A percentile compares a stretch with the other conserved stretches of the same genome.
Conservation (phyloP, 2,113 vertebrate genomes). For the Pituophis catenifer region DNA sequence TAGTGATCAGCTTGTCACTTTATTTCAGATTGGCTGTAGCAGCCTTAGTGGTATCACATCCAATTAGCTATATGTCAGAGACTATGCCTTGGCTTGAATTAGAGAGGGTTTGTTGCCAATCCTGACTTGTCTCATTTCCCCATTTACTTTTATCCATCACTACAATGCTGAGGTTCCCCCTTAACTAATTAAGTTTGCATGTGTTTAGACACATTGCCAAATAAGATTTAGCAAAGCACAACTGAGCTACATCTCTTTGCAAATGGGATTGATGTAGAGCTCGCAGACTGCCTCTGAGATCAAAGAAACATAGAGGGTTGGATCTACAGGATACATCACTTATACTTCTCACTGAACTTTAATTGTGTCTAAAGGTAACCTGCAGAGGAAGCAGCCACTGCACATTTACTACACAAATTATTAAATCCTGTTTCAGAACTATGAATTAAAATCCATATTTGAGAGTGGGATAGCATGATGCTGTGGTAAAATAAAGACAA, state of each 20-base stretch:
- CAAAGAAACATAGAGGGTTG: not conserved
- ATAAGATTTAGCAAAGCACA: constrained; percentile 81
- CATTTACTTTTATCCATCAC: constrained; percentile 75
- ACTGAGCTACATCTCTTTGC: constrained; percentile 77
- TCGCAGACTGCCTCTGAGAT: constrained; percentile 18
- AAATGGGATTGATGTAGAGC: constrained; percentile 56
- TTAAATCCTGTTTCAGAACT: rapidly evolving
- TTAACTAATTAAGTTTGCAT: constrained; percentile 80
- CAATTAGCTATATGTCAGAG: constrained; percentile 66
- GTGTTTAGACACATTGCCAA: constrained; percentile 81
- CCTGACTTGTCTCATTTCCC: constrained; percentile 76
- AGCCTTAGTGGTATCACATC: constrained; percentile 57
- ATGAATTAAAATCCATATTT: not conserved
- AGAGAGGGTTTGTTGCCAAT: constrained; percentile 72
- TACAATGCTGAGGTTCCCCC: constrained; percentile 68
- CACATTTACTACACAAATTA: rapidly evolving
- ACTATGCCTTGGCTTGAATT: constrained; percentile 50
- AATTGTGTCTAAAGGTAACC: not conserved
- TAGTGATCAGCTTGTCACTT: constrained; percentile 41
- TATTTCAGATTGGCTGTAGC: constrained; percentile 45
- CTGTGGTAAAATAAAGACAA: not conserved
- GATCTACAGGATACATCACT: constrained; percentile 17
- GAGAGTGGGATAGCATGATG: not conserved
- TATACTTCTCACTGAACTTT: not conserved
- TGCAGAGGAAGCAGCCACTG: rapidly evolving